These are phyloP conservation scores for Ptychoptera albimana DNA, from an alignment of 2,888 invertebrate species.

Conservation along the genomic window DNA sequence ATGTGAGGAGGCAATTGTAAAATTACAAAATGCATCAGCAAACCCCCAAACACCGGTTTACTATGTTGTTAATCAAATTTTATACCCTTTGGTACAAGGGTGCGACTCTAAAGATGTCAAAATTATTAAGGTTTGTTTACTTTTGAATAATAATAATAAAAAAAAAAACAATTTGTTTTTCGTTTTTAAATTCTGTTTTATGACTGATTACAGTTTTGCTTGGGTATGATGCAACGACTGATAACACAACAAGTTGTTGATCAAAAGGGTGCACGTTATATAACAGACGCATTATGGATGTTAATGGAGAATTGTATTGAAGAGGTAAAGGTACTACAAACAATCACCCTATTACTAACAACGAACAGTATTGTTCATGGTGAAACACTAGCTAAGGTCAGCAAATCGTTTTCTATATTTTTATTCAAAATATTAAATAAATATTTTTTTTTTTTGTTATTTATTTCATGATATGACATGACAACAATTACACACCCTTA, in stretches of 20 bases:
- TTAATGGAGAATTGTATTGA: conserved; percentile 89
- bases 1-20: conserved; percentile 88
- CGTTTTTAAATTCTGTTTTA: conserved; percentile 2
- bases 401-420: too few species aligned
- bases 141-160: background rate
- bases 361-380: conserved; percentile 93
- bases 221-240: conserved; percentile 85
- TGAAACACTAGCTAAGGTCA: conserved; percentile 67
- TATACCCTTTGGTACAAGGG: conserved; percentile 92
- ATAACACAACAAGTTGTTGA: conserved; percentile 82
- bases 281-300: conserved; percentile 85
- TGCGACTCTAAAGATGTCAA: conserved; percentile 95
- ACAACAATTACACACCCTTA: too few species aligned
- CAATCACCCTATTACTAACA: conserved; percentile 83
- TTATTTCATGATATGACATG: too few species aligned
- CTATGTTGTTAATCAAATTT: conserved; percentile 82
- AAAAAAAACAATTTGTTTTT: conserved; percentile 1
- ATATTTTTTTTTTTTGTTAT: too few species aligned
- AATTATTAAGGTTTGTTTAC: conserved; percentile 61
- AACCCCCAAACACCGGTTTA: conserved; percentile 69
- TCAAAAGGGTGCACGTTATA: conserved; percentile 80
- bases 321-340: conserved; percentile 92
- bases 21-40: conserved; percentile 60
- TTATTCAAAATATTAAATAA: too few species aligned
- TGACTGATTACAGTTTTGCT: conserved; percentile 50